phyloP scores from a whole-genome alignment of 2,888 invertebrate genomes.

The Tetranychus piercei region DNA sequence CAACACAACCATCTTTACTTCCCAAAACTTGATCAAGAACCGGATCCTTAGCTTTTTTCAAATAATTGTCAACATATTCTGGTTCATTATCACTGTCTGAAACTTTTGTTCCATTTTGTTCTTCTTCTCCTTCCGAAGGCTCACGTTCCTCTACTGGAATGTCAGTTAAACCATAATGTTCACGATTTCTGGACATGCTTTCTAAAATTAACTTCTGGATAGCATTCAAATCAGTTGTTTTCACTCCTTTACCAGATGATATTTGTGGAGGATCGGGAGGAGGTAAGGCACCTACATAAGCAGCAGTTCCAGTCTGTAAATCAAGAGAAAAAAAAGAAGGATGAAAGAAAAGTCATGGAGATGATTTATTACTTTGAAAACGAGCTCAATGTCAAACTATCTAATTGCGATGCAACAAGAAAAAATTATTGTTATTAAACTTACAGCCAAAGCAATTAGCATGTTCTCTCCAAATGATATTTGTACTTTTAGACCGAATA shows the following conservation, averaged over 20 bases:
- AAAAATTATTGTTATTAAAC: constrained; percentile 2
- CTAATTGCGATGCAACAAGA: neutral
- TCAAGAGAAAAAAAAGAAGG: constrained; percentile 9
- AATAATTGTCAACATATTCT: neutral
- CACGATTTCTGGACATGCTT: constrained; percentile 50
- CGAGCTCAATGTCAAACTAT: neutral
- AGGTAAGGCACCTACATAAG: constrained; percentile 57
- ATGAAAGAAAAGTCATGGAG: neutral
- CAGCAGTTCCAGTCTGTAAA: constrained; percentile 43
- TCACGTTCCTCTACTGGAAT: neutral
- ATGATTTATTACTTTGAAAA: no score
- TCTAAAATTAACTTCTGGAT: constrained; percentile 50
- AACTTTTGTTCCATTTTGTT: neutral
- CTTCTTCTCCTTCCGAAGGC: neutral
- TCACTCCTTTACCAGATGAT: constrained; percentile 31
- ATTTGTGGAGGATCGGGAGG: constrained; percentile 48
- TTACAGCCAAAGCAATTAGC: constrained; percentile 57
- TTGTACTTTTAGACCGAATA: constrained; percentile 64
- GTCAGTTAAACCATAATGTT: constrained; percentile 41
- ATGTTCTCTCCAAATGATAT: constrained; percentile 68
- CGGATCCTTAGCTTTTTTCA: neutral
- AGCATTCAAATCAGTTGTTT: constrained; percentile 37
- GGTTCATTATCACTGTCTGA: neutral
- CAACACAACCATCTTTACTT: constrained; percentile 15
- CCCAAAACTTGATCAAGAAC: neutral